phyloP scores from a whole-genome alignment of 2,797 vertebrate species.

The Petrocephalus schoutedeni region DNA sequence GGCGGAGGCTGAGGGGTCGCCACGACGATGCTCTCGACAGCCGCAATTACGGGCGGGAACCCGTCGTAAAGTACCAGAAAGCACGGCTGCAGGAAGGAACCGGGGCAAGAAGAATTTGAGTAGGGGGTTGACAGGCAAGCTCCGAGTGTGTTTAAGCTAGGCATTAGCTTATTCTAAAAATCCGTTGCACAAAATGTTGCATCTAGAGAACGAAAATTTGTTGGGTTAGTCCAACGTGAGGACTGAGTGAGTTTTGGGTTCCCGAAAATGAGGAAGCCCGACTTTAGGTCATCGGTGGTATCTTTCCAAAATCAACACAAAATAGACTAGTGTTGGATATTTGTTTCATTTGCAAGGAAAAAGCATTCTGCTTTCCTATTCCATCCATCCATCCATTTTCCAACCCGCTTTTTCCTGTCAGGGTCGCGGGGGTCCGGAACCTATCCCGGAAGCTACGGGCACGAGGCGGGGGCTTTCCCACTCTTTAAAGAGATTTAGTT shows the following conservation, averaged over 20 bases:
- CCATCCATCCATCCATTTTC: too few relatives aligned
- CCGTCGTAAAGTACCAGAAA: neutral
- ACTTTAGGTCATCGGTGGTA: too few relatives aligned
- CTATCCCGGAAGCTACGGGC: too few relatives aligned
- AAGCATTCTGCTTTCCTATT: neutral
- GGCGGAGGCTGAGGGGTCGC: constrained; percentile 49
- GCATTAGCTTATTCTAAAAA: neutral
- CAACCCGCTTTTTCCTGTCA: too few relatives aligned
- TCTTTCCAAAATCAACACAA: neutral
- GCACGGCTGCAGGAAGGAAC: neutral
- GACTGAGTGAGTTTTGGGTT: neutral
- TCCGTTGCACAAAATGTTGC: neutral
- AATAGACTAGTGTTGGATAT: neutral
- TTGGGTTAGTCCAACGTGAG: neutral
- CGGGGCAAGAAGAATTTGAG: neutral
- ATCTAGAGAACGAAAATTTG: neutral
- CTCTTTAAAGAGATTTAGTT: neutral
- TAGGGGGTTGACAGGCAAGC: neutral
- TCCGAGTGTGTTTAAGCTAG: neutral
- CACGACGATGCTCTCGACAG: neutral
- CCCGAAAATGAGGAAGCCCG: too few relatives aligned
- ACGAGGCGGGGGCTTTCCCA: too few relatives aligned
- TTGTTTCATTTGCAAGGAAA: too few relatives aligned
- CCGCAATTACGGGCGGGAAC: neutral
- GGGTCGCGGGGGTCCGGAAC: too few relatives aligned